phyloP scores from a whole-genome alignment of 2,113 vertebrate species.

The Oxyruncus cristatus region DNA sequence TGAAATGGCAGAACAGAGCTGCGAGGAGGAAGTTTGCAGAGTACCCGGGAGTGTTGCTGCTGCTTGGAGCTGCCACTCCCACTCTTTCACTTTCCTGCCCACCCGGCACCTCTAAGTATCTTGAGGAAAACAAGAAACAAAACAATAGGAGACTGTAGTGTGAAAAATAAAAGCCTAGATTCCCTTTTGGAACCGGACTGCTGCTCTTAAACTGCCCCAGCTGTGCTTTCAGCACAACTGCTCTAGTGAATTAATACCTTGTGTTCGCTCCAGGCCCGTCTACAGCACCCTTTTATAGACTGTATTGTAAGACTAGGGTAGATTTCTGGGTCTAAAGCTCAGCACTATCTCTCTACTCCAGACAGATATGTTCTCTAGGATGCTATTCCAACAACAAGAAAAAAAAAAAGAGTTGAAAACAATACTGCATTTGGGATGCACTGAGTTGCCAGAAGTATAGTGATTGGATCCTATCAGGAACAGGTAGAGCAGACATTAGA shows the following conservation, averaged over 20 bases:
- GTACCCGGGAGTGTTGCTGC: background rate
- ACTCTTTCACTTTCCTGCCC: constrained; percentile 60
- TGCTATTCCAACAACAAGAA: background rate
- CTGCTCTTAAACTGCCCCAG: constrained; percentile 67
- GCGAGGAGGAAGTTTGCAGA: background rate
- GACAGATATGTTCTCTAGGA: background rate
- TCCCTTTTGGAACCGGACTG: constrained; percentile 56
- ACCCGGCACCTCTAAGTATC: constrained; percentile 66
- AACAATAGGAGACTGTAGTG: constrained; percentile 72
- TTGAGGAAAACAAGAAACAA: constrained; percentile 72
- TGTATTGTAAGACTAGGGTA: background rate
- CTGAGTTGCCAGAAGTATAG: background rate
- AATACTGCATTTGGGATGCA: background rate
- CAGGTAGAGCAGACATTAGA: background rate
- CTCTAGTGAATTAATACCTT: constrained; percentile 58
- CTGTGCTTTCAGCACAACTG: constrained; percentile 65
- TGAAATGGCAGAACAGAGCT: background rate
- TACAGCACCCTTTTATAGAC: constrained; percentile 17
- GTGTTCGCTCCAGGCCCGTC: background rate
- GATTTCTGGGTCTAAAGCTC: background rate
- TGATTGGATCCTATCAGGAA: background rate
- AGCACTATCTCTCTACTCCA: background rate
- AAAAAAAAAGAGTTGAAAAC: background rate
- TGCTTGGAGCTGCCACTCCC: constrained; percentile 40
- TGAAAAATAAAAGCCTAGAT: constrained; percentile 59